phyloP scores from a whole-genome alignment of 1,140 invertebrate species.

The Neuroterus valhalla region DNA sequence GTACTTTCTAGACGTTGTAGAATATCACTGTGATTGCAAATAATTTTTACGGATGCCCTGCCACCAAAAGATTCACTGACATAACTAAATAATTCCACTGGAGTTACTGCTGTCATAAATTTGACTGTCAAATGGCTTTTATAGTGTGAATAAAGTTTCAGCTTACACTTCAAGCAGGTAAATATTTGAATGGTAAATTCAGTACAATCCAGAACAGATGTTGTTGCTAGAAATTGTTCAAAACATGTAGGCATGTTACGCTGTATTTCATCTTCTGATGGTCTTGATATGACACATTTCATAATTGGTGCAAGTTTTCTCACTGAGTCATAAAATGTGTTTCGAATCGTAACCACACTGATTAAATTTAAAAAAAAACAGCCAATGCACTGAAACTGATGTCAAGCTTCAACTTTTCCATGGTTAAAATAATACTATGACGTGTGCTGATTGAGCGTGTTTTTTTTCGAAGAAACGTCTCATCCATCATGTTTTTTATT shows the following conservation, averaged over 20 bases:
- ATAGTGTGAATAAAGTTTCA: slow-evolving; percentile 57
- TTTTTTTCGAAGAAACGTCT: too few species aligned
- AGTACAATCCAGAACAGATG: slow-evolving; percentile 54
- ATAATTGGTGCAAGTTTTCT: too few species aligned
- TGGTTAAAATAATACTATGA: slow-evolving; percentile 11
- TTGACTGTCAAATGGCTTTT: slow-evolving; percentile 61
- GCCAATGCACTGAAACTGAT: neutral
- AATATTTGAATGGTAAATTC: slow-evolving; percentile 50
- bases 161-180: slow-evolving; percentile 46
- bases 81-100: slow-evolving; percentile 52
- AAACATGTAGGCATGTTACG: slow-evolving; percentile 49
- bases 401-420: slow-evolving; percentile 31
- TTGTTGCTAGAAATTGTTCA: slow-evolving; percentile 41
- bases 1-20: slow-evolving; percentile 37
- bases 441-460: neutral
- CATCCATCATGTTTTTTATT: too few species aligned
- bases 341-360: too few species aligned
- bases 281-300: too few species aligned
- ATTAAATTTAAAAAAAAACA: neutral
- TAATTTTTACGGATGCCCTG: slow-evolving; percentile 51
- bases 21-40: slow-evolving; percentile 55
- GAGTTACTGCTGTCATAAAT: slow-evolving; percentile 54
- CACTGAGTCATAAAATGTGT: too few species aligned
- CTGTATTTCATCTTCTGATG: slow-evolving; percentile 5
- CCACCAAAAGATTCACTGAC: slow-evolving; percentile 40